phyloP scores from a whole-genome alignment of 1,140 invertebrate genomes.

The Nephila pilipes region DNA sequence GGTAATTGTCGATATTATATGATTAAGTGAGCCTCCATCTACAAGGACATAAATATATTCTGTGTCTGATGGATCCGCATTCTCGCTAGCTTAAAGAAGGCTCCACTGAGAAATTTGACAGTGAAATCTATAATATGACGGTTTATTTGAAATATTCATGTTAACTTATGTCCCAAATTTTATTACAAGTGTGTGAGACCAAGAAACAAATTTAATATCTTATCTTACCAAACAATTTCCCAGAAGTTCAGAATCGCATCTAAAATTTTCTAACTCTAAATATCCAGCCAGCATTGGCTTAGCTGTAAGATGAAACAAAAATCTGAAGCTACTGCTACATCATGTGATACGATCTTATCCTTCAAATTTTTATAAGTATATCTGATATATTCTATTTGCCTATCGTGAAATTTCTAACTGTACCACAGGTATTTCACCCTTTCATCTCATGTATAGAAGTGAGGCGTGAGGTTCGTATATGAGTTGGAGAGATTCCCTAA shows the following conservation, averaged over 20 bases:
- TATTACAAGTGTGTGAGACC: too few species aligned
- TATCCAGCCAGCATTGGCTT: not conserved
- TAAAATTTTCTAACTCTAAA: not conserved
- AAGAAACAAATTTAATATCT: not conserved
- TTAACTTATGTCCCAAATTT: too few species aligned
- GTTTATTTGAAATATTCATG: too few species aligned
- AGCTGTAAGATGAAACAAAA: not conserved
- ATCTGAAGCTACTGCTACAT: not conserved
- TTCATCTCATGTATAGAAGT: not conserved
- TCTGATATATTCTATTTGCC: not conserved
- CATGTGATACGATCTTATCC: not conserved
- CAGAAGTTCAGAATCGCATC: not conserved
- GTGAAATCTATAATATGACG: too few species aligned
- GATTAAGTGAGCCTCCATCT: not conserved
- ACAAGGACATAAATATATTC: not conserved
- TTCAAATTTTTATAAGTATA: not conserved
- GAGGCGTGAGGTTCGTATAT: not conserved
- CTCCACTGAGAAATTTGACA: too few species aligned
- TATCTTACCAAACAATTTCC: not conserved
- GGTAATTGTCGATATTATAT: too few species aligned
- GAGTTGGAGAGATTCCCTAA: not conserved
- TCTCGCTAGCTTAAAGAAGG: too few species aligned
- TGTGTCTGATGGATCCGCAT: too few species aligned
- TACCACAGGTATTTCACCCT: not conserved
- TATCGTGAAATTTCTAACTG: constrained; percentile 1